Percentiles rank a stretch among this genome's conserved stretches.
These are phyloP conservation scores for Oreochromis spilurus DNA, from an alignment of 2,113 vertebrate genomes.

Conservation along the genomic window DNA sequence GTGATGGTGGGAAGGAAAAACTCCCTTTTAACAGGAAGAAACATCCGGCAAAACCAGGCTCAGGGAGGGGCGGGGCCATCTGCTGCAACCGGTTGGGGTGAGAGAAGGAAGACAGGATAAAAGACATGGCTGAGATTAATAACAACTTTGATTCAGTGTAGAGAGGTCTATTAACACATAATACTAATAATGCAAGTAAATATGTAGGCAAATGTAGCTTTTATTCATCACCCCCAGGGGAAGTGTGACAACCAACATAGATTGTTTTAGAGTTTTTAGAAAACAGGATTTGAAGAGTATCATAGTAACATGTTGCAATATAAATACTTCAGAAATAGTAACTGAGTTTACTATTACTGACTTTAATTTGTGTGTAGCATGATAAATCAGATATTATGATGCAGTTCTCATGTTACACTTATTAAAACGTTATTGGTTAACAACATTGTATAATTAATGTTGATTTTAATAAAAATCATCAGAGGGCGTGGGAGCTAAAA, in stretches of 20 bases:
- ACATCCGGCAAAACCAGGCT: not conserved
- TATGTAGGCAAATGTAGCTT: not conserved
- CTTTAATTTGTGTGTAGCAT: not conserved
- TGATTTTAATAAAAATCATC: not conserved
- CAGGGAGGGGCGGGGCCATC: not conserved
- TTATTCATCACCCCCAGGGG: not conserved
- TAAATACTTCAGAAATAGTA: not conserved
- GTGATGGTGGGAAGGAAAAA: not conserved
- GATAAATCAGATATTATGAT: not conserved
- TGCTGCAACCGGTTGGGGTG: not conserved
- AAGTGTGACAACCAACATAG: not conserved
- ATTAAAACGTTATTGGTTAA: not conserved
- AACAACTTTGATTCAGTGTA: not conserved
- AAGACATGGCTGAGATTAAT: not conserved
- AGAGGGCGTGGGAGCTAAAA: not conserved
- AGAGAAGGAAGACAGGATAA: not conserved
- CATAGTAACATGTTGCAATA: not conserved
- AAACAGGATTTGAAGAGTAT: not conserved
- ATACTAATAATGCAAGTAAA: not conserved
- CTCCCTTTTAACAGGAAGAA: not conserved
- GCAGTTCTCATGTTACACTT: not conserved
- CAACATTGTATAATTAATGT: not conserved
- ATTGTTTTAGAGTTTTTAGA: not conserved
- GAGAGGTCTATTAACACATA: not conserved
- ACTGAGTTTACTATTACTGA: not conserved